These are phyloP conservation scores for Prolemur simus DNA, from an alignment of 2,113 vertebrate genomes.

Conservation along the genomic window DNA sequence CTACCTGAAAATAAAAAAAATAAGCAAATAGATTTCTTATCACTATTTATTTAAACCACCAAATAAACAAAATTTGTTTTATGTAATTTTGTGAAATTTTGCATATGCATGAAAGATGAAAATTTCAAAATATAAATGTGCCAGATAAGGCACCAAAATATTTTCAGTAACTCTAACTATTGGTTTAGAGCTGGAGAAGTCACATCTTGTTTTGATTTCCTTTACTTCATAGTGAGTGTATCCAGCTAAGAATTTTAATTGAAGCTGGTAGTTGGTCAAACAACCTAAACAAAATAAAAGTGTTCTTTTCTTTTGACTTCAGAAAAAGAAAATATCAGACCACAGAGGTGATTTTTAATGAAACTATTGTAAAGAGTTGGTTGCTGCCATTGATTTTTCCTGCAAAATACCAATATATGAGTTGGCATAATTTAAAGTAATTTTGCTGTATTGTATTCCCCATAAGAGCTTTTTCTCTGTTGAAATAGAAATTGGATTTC, in stretches of 20 bases:
- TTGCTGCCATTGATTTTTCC: conserved; percentile 55
- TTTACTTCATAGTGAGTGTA: background rate
- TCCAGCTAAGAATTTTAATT: conserved; percentile 51
- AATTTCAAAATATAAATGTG: background rate
- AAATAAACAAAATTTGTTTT: background rate
- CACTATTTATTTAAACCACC: background rate
- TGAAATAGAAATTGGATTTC: conserved; percentile 73
- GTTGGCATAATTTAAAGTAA: conserved; percentile 70
- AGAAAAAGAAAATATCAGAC: background rate
- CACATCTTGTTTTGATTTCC: background rate
- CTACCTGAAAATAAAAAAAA: background rate
- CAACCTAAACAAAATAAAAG: background rate
- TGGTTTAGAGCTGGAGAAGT: background rate
- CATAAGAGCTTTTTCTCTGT: conserved; percentile 55
- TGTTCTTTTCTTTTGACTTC: background rate
- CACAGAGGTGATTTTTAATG: conserved; percentile 53
- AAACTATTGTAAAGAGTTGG: conserved; percentile 28
- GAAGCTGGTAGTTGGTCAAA: conserved; percentile 43
- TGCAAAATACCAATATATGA: conserved; percentile 12
- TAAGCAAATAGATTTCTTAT: background rate
- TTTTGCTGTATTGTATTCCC: conserved; percentile 62
- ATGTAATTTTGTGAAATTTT: background rate
- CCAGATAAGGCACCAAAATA: background rate
- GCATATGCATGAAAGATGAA: background rate
- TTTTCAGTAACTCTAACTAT: background rate